These are phyloP conservation scores for Caenorhabditis inopinata DNA, from an alignment of 1,140 invertebrate genomes.

Conservation along the genomic window DNA sequence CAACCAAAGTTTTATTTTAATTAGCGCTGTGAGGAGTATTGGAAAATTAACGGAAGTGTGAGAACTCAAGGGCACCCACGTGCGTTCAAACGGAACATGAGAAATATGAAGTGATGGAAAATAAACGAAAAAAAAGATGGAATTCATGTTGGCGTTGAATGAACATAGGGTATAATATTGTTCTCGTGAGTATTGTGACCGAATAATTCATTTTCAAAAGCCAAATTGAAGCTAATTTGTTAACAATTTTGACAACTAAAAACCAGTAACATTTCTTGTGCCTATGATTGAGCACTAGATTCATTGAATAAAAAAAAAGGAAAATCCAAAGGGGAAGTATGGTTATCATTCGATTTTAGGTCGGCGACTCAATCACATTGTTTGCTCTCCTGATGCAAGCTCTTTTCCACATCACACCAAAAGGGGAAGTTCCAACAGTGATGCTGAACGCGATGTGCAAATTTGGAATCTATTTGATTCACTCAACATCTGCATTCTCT, in stretches of 20 bases:
- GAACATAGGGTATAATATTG: too few relatives aligned
- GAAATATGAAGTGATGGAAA: neutral
- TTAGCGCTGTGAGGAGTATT: neutral
- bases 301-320: too few relatives aligned
- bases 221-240: neutral
- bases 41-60: neutral
- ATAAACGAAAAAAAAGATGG: neutral
- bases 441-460: constrained; percentile 57
- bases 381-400: constrained; percentile 53
- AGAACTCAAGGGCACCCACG: neutral
- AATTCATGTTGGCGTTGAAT: too few relatives aligned
- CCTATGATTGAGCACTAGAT: too few relatives aligned
- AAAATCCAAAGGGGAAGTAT: too few relatives aligned
- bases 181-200: too few relatives aligned
- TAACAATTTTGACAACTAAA: neutral
- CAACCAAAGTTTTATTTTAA: neutral
- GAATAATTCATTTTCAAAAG: too few relatives aligned
- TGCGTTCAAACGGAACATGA: neutral
- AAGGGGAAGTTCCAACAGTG: constrained; percentile 9
- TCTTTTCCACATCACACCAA: constrained; percentile 53
- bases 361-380: constrained; percentile 61
- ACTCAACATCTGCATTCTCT: constrained; percentile 62
- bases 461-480: constrained; percentile 59
- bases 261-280: too few relatives aligned
- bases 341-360: neutral